Percentiles rank a stretch among this genome's conserved stretches.
Evolutionary conservation across 2,797 vertebrate genomes (phyloP).

Genomic region (Eulemur mongoz): DNA sequence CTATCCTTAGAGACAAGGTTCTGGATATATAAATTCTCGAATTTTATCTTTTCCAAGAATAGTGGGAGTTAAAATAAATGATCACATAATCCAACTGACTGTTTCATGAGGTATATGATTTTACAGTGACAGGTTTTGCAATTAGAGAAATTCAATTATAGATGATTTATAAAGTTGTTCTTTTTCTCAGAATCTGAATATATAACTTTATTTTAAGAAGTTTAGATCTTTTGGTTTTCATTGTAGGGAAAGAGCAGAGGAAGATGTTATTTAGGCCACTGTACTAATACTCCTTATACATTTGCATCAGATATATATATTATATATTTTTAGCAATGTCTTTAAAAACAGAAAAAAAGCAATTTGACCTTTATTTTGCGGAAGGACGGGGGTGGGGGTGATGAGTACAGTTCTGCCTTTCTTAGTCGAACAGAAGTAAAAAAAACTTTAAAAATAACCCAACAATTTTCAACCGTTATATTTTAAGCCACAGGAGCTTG

Average conservation of each 20-base stretch:
- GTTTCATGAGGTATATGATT: conserved; percentile 22
- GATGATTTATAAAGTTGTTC: conserved; percentile 41
- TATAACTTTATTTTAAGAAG: conserved; percentile 32
- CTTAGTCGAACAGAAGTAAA: conserved; percentile 43
- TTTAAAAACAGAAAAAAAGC: conserved; percentile 58
- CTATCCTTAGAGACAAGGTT: conserved; percentile 25
- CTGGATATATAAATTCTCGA: conserved; percentile 20
- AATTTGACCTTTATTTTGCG: conserved; percentile 72
- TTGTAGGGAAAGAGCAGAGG: neutral
- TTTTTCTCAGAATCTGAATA: conserved; percentile 9
- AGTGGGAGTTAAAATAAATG: conserved; percentile 40
- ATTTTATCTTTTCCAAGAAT: conserved; percentile 41
- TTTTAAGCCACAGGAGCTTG: conserved; percentile 75
- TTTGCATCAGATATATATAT: neutral
- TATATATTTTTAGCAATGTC: neutral
- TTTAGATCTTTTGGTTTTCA: conserved; percentile 47
- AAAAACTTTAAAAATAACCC: conserved; percentile 71
- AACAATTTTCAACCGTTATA: conserved; percentile 74
- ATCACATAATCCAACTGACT: conserved; percentile 27
- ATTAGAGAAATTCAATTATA: conserved; percentile 49
- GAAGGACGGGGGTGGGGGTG: conserved; percentile 24
- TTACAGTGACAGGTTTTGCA: conserved; percentile 44
- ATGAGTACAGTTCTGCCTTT: conserved; percentile 49
- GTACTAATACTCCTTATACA: conserved; percentile 36
- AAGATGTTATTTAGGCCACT: conserved; percentile 7